A percentile compares a stretch with the other conserved stretches of the same genome.
phyloP scores from a whole-genome alignment of 2,113 vertebrate species.

The Pluvianellus socialis region DNA sequence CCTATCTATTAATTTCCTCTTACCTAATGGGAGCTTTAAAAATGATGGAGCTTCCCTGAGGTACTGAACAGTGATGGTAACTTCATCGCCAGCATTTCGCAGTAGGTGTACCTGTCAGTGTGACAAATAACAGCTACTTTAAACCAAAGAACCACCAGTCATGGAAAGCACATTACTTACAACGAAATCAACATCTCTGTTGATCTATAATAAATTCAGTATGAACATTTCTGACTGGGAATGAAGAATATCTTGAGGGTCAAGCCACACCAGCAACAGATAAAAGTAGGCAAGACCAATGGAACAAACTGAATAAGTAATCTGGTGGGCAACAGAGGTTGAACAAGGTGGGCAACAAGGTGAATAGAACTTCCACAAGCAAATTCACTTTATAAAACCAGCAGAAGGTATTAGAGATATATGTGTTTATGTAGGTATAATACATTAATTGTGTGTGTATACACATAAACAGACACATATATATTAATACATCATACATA shows the following conservation, averaged over 20 bases:
- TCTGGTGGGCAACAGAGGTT: background rate
- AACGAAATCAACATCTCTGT: background rate
- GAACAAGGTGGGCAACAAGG: no score
- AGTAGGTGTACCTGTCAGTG: slow-evolving; percentile 88
- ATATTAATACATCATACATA: background rate
- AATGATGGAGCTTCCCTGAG: slow-evolving; percentile 93
- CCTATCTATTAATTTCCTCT: slow-evolving; percentile 46
- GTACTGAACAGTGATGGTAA: slow-evolving; percentile 92
- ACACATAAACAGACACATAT: background rate
- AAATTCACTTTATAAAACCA: background rate
- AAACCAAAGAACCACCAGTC: slow-evolving; percentile 11
- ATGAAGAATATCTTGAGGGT: background rate
- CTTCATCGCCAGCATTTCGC: slow-evolving; percentile 91
- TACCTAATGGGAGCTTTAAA: slow-evolving; percentile 93
- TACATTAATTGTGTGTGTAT: background rate
- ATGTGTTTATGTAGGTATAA: background rate
- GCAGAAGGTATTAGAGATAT: background rate
- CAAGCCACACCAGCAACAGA: background rate
- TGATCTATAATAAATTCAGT: background rate
- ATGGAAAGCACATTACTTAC: background rate
- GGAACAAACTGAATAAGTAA: background rate
- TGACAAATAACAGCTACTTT: slow-evolving; percentile 62
- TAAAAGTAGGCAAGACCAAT: background rate
- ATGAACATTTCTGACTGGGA: background rate
- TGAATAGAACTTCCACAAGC: background rate